Base-by-base conservation (phyloP, 2,888 invertebrate species). In the Folsomia manolachei region DNA sequence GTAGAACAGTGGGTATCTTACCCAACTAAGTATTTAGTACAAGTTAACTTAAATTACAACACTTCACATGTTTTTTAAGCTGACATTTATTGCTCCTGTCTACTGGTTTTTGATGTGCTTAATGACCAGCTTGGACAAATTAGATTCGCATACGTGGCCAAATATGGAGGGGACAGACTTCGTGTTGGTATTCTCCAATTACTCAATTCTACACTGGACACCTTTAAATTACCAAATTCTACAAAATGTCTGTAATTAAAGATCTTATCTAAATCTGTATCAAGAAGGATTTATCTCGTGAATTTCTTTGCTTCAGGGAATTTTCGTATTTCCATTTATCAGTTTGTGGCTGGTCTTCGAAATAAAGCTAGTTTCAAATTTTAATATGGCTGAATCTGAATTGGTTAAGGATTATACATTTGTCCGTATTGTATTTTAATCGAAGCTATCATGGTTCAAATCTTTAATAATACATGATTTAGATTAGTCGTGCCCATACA, bases 131-230 rank as follows among this genome's bases (percentile, higher is more conserved):
- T 56, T 56, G 56, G 7, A 56, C 56, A 56, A 56, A 56, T 56
- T 56, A 14, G 56, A 56, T 39, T 39, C 39, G 39, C 39, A 39
- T 18, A n/a, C 21, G n/a, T 18, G 21, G 56, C 56, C 56, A 19
- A 19, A 56, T 56, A 19, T 19, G 56, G n/a, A n/a, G n/a, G 56
- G 56, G 21, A 21, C 56, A 56, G 4, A n/a, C 56, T 21, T 7
- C 18, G 18, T 21, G 56, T 56, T 56, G 7, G n/a, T 39, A 4
- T 14, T 39, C 4, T 9, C 39, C 39, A 39, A 39, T 56, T 56
- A 21, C 56, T 56, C 56, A 56, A 56, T 56, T 21, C n/a, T 21
- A 56, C 18, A 18, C 56, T 56, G 56, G 56, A 56, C 56, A 56
- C 18, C 18, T 14, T 18, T 7, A 56, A 56, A 56, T 56, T 18